Percentiles rank a stretch among this genome's conserved stretches.
These are phyloP conservation scores for Eupithecia subfuscata DNA, from an alignment of 2,888 invertebrate species.

Conservation along the genomic window DNA sequence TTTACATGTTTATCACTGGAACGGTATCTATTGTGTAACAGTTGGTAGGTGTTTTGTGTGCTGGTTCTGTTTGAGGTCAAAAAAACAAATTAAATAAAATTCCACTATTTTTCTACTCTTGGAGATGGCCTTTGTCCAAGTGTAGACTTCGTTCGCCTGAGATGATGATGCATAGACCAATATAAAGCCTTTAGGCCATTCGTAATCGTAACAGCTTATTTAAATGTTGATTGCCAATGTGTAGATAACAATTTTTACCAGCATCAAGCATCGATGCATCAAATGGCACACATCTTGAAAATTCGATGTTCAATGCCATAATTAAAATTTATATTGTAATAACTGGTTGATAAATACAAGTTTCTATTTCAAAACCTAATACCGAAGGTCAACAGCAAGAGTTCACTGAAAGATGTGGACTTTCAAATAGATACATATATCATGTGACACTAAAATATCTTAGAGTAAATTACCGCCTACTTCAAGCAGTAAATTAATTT, in stretches of 20 bases:
- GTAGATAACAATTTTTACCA: not conserved
- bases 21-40: not conserved
- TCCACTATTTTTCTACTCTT: too few relatives aligned
- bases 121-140: not conserved
- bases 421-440: conserved; percentile 63
- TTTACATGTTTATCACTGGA: not conserved
- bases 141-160: not conserved
- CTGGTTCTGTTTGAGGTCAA: not conserved
- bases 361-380: conserved; percentile 58
- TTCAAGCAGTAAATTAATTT: conserved; percentile 52
- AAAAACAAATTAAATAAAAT: not conserved
- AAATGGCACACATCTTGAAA: not conserved
- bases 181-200: not conserved
- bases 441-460: conserved; percentile 58
- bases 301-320: conserved; percentile 26
- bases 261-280: not conserved
- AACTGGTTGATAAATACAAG: conserved; percentile 45
- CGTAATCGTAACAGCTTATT: not conserved
- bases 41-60: not conserved
- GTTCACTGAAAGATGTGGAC: conserved; percentile 61
- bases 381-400: conserved; percentile 56
- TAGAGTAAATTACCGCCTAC: conserved; percentile 29
- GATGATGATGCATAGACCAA: not conserved
- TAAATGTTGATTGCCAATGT: not conserved
- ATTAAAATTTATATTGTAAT: conserved; percentile 33